Conservation (phyloP, 2,797 vertebrate genomes). For the Coluber constrictor region DNA sequence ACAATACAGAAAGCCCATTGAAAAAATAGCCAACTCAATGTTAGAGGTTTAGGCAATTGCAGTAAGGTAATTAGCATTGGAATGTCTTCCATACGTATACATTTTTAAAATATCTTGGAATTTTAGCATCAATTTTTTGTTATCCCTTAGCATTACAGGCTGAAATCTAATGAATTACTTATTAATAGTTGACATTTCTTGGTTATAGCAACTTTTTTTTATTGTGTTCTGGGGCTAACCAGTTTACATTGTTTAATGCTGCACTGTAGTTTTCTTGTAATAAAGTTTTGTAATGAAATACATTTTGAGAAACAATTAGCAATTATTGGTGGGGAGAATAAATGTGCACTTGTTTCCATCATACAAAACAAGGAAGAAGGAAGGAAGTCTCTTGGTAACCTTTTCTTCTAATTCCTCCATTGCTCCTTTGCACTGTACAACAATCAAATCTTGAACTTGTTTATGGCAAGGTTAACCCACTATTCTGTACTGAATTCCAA, state of each 20-base stretch:
- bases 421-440: background rate
- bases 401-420: background rate
- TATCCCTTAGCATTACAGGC: constrained; percentile 9
- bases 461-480: background rate
- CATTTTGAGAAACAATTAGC: background rate
- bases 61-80: constrained; percentile 6
- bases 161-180: constrained; percentile 14
- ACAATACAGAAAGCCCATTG: background rate
- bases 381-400: background rate
- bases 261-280: constrained; percentile 22
- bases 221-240: constrained; percentile 10
- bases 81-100: background rate
- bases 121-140: background rate
- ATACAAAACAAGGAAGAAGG: background rate
- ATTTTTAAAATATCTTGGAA: background rate
- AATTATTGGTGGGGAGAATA: background rate
- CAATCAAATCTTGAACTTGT: background rate
- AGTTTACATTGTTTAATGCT: constrained; percentile 31
- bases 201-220: constrained; percentile 32
- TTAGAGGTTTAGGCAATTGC: background rate
- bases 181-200: constrained; percentile 31
- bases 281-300: constrained; percentile 60
- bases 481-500: background rate
- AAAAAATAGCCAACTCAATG: background rate
- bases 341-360: background rate